Evolutionary conservation across 2,888 invertebrate species (phyloP).

Genomic region (Tipula unca): DNA sequence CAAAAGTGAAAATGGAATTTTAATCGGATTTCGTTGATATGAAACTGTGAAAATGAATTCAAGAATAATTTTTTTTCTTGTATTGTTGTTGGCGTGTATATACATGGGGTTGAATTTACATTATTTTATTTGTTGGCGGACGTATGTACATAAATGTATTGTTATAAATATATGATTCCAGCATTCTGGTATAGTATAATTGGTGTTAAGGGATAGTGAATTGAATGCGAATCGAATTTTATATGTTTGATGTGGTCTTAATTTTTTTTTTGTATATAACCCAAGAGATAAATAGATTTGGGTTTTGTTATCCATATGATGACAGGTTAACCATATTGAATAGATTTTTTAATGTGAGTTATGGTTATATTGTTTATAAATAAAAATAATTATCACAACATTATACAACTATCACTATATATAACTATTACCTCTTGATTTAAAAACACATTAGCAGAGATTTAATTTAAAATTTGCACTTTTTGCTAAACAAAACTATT

Average conservation of each 20-base stretch:
- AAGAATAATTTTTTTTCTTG: background rate
- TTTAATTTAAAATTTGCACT: background rate
- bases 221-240: background rate
- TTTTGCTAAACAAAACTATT: background rate
- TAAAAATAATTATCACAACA: background rate
- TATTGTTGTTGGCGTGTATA: background rate
- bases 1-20: background rate
- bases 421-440: background rate
- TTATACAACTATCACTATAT: background rate
- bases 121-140: background rate
- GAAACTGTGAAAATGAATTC: slow-evolving; percentile 2
- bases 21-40: background rate
- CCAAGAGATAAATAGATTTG: background rate
- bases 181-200: background rate
- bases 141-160: background rate
- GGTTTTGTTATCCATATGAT: background rate
- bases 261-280: background rate
- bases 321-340: background rate
- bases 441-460: background rate
- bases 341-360: background rate
- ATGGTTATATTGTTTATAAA: background rate
- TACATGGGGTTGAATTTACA: background rate
- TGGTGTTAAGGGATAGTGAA: background rate
- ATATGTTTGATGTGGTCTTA: background rate
- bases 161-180: background rate